A percentile compares a stretch with the other conserved stretches of the same genome.
These are phyloP conservation scores for Rattus rattus DNA, from an alignment of 2,113 vertebrate genomes.

Conservation along the genomic window DNA sequence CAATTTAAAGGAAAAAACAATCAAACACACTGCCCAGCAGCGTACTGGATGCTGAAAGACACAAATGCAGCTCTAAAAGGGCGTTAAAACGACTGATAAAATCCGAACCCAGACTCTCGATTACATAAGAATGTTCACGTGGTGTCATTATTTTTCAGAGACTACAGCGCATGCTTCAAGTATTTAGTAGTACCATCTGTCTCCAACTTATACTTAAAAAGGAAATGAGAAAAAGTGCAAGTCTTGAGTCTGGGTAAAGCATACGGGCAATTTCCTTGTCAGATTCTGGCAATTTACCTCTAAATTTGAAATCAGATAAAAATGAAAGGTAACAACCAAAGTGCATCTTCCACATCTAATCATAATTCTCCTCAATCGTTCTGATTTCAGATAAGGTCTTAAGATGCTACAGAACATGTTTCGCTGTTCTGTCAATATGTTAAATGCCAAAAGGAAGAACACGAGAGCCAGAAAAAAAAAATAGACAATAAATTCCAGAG, in stretches of 20 bases:
- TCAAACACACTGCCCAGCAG: not conserved
- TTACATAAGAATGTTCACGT: not conserved
- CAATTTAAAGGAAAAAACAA: not conserved
- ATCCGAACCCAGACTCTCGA: not conserved
- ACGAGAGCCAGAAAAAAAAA: constrained; percentile 2
- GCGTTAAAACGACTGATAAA: not conserved
- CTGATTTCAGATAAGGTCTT: constrained; percentile 53
- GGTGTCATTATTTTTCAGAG: not conserved
- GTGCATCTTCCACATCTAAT: constrained; percentile 21
- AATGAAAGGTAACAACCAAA: constrained; percentile 22
- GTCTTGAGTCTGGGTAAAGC: not conserved
- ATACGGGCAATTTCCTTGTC: not conserved
- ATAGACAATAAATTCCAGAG: constrained; percentile 14
- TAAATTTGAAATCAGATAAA: constrained; percentile 57
- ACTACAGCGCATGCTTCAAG: not conserved
- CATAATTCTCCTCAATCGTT: constrained; percentile 27
- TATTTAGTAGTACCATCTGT: not conserved
- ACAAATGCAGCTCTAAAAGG: not conserved
- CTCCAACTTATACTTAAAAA: constrained; percentile 26
- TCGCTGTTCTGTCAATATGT: constrained; percentile 22
- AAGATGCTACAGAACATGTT: constrained; percentile 4
- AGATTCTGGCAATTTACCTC: constrained; percentile 24
- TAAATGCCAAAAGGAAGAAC: not conserved
- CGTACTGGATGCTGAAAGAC: not conserved
- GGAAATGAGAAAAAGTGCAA: not conserved